Conservation (phyloP, 2,888 invertebrate genomes). For the Smittia sp. region DNA sequence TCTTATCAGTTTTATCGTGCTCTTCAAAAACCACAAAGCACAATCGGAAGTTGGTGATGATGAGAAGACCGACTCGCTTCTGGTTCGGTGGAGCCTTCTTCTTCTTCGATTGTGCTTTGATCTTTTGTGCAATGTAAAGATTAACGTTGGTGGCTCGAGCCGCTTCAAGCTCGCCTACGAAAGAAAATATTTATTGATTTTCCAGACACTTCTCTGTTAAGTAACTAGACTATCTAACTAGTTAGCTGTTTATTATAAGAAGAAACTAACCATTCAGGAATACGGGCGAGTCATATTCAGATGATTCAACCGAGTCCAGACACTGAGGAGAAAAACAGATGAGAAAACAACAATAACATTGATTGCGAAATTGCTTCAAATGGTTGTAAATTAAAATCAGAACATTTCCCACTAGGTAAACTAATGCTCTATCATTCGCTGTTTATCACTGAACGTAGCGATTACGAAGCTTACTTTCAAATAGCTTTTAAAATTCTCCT, state of each 20-base stretch:
- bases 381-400: background rate
- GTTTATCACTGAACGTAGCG: too few species aligned
- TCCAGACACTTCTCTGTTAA: background rate
- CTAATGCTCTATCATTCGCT: background rate
- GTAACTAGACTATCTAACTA: background rate
- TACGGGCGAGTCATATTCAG: background rate
- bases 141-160: conserved; percentile 81
- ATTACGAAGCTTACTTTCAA: background rate
- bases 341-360: background rate
- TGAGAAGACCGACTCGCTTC: conserved; percentile 78
- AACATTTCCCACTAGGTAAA: background rate
- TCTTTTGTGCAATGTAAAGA: conserved; percentile 68
- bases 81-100: conserved; percentile 67
- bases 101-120: conserved; percentile 46
- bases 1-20: conserved; percentile 48
- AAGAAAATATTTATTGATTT: conserved; percentile 45
- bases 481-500: conserved; percentile 38
- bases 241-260: background rate
- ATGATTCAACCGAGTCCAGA: background rate
- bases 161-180: conserved; percentile 75
- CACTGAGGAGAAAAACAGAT: too few species aligned
- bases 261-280: conserved; percentile 6
- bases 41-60: conserved; percentile 90
- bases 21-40: conserved; percentile 75
- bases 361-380: background rate